Evolutionary conservation across 2,113 vertebrate species (phyloP).

Genomic region (Butastur rufipennis): DNA sequence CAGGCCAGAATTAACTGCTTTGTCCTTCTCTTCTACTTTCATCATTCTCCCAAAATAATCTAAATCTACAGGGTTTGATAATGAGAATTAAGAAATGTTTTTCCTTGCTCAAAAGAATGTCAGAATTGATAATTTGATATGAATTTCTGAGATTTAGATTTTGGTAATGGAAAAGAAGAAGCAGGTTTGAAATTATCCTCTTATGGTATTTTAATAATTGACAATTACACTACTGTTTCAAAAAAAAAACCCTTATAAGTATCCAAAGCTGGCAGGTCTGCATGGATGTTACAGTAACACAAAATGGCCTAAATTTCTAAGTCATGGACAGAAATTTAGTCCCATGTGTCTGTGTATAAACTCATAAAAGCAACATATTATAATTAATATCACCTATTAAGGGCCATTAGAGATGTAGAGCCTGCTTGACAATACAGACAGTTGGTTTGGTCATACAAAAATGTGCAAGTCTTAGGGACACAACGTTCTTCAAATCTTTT

Average conservation of each 20-base stretch:
- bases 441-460: not conserved
- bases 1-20: not conserved
- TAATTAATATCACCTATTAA: not conserved
- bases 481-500: not conserved
- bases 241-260: not conserved
- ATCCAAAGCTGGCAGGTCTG: not conserved
- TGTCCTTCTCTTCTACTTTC: not conserved
- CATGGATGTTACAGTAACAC: not conserved
- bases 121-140: not conserved
- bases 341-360: not conserved
- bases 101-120: not conserved
- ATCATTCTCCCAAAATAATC: not conserved
- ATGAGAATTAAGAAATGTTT: not conserved
- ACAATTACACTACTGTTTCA: not conserved
- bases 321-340: not conserved
- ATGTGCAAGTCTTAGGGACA: not conserved
- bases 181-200: not conserved
- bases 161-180: not conserved
- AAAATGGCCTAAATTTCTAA: not conserved
- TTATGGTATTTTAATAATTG: not conserved
- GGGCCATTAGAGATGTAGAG: not conserved
- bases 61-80: not conserved
- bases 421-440: not conserved
- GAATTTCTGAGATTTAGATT: not conserved
- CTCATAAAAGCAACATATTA: not conserved